Evolutionary conservation across 2,888 invertebrate species (phyloP), one percentile per base, ranked within the genome.

Genomic region (Melolontha melolontha): DNA sequence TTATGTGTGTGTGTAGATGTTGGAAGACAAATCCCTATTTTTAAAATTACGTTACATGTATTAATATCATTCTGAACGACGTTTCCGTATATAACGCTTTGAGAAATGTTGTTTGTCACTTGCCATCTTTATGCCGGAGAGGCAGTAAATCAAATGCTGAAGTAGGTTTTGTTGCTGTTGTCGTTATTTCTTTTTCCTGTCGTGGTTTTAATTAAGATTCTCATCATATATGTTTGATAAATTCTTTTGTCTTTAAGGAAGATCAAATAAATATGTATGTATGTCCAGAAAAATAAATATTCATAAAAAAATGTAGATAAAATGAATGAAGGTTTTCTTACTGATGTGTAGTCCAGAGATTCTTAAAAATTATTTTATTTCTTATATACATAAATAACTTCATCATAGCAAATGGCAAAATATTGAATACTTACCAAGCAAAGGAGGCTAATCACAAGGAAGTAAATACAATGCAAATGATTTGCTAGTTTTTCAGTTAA

Each of bases 21-120:
- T 59, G 47, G 66, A 66, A 59, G 66, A 66, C 55, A 66, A 66
- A 57, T 50, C 47, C 49, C 66, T 55, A 66, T 66, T 66, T 55
- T 55, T 55, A 59, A 66, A 57, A 57, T 57, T 55, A 59, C 52
- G 52, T 64, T 64, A 42, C 64, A 42, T 44, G 42, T 54, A 64
- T 64, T 64, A 64, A 64, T 64, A 51, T 52, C 51, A 54, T 52
- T 64, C 47, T 40, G 64, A 64, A 64, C 22, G 64, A 64, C 52
- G 64, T 64, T 52, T 64, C 64, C 64, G 64, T 42, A 64, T 64
- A 64, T 59, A 59, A 59, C 59, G 59, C 59, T 59, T 59, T 34
- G 59, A 34, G 59, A 47, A 47, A 59, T 14, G 59, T 14, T 59
- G 59, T 59, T 59, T 59, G 59, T 59, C 59, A 59, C 59, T 59